Conservation (phyloP, 2,113 vertebrate genomes). For the Coptodon bakossiorum region DNA sequence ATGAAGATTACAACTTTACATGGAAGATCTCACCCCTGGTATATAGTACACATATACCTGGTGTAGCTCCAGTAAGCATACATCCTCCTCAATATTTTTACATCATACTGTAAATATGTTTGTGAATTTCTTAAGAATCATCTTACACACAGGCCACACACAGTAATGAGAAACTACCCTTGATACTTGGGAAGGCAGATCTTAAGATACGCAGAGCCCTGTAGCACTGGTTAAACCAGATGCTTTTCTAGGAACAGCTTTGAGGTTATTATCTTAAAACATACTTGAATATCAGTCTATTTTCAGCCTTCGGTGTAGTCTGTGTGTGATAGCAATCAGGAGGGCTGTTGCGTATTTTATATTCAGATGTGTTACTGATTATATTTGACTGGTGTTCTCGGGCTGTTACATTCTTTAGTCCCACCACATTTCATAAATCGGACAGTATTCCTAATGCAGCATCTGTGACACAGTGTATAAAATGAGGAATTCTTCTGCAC, state of each 20-base stretch:
- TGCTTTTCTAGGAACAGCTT: not conserved
- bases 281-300: not conserved
- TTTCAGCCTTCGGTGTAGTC: not conserved
- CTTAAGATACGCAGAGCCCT: not conserved
- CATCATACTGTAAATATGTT: no score
- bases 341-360: not conserved
- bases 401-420: not conserved
- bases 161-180: not conserved
- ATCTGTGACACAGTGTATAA: not conserved
- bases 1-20: no score
- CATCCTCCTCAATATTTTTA: no score
- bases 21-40: no score
- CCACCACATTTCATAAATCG: not conserved
- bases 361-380: not conserved
- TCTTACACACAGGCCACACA: not conserved
- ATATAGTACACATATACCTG: no score
- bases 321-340: not conserved
- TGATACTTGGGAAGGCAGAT: not conserved
- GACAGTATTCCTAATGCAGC: not conserved
- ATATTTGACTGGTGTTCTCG: not conserved
- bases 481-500: not conserved
- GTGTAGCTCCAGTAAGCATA: no score
- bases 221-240: not conserved
- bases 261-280: not conserved
- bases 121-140: not conserved